phyloP scores from a whole-genome alignment of 2,888 invertebrate species.

The Melikaiella ostensackeni region DNA sequence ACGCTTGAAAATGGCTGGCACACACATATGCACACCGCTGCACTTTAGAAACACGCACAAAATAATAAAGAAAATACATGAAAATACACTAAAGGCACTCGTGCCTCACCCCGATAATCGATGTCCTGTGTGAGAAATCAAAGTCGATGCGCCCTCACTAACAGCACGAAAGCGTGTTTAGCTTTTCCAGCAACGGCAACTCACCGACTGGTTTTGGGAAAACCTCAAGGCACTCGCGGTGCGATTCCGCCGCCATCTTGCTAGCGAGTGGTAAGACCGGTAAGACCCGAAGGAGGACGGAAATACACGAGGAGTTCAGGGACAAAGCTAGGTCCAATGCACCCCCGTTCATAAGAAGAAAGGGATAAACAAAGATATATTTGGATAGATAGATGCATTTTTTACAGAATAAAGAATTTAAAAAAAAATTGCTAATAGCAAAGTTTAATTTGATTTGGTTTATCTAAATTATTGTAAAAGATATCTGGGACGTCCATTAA shows the following conservation, averaged over 20 bases:
- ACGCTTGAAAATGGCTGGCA: conserved; percentile 39
- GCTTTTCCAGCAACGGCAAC: conserved; percentile 19
- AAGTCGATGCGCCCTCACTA: conserved; percentile 28
- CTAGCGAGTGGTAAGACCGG: not conserved
- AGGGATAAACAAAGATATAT: not conserved
- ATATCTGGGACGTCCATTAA: too few relatives aligned
- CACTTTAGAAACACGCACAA: conserved; percentile 28
- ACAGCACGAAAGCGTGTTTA: conserved; percentile 29
- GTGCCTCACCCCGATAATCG: conserved; percentile 14
- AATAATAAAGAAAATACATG: conserved; percentile 14
- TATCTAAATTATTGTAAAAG: too few relatives aligned
- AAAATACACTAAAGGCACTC: not conserved
- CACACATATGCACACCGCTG: conserved; percentile 34
- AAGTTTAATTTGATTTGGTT: too few relatives aligned
- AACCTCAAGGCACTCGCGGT: conserved; percentile 1
- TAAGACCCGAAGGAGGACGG: not conserved
- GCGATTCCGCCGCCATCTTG: conserved; percentile 20
- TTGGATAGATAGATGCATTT: not conserved
- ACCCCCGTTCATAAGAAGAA: not conserved
- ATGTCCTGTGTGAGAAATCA: conserved; percentile 13
- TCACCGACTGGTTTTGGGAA: conserved; percentile 20
- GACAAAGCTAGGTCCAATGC: not conserved
- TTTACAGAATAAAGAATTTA: too few relatives aligned
- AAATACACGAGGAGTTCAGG: conserved; percentile 7
- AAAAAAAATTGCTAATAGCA: too few relatives aligned